Evolutionary conservation across 2,113 vertebrate species (phyloP), one percentile per base, ranked within the genome.

Genomic region (Todiramphus saurophagus): DNA sequence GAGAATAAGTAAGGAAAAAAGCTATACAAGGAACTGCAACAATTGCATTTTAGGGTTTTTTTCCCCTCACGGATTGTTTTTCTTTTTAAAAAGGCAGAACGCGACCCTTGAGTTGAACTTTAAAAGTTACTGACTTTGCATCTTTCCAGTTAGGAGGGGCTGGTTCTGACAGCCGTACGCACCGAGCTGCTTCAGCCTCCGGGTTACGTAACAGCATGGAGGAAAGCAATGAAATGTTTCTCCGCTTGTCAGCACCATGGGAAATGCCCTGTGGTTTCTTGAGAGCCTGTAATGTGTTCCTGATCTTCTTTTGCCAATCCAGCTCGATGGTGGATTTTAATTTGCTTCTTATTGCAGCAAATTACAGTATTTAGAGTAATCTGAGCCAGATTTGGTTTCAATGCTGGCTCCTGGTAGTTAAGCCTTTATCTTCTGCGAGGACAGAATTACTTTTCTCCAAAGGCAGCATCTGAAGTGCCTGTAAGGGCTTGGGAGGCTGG

Each of bases 91-190:
- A 48, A 94, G 70, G 43, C 68, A 53, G n/a, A 91, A 25, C 14
- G 20, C 30, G 79, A 79, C 72, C 90, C 63, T 85, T 62, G 67
- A 25, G 72, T 68, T 95, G 96, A 94, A 74, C 94, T 94, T 43
- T 44, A 0, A 3, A 3, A 73, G 91, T 46, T 28, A 0, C 44
- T 87, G 94, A 89, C 39, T 80, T 33, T 15, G 76, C 55, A 4
- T 87, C 53, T 68, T 18, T 10, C 9, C 3, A 10, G 83, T 31
- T 16, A 24, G 89, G 55, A 66, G 80, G 43, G 15, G 33, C 2
- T 0, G 10, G 64, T n/a, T 93, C 12, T 93, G 96, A 69, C 93
- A 90, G 96, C 10, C 0, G 0, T 1, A 3, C 0, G 4, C 70
- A 8, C 53, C 0, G 48, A 87, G 83, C 83, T 39, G 43, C 79